These are phyloP conservation scores for Chelmon rostratus DNA, from an alignment of 2,797 vertebrate genomes.

Conservation along the genomic window DNA sequence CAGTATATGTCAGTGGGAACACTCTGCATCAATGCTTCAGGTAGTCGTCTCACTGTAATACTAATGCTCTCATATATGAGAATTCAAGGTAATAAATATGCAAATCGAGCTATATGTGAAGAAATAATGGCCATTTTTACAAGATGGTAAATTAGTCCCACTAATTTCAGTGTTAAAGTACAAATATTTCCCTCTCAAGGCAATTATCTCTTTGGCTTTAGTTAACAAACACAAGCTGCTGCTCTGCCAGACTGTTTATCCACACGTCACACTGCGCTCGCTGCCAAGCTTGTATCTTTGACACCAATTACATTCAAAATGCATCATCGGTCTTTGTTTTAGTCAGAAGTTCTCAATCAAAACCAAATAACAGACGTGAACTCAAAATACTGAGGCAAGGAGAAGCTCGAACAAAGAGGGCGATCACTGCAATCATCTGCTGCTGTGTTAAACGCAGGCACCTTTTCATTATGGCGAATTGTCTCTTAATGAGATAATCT, in stretches of 20 bases:
- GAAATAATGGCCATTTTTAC: constrained; percentile 5
- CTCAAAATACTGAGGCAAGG: constrained; percentile 18
- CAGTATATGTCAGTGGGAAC: background rate
- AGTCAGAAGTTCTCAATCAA: constrained; percentile 27
- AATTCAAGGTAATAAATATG: too few species aligned
- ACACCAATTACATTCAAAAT: constrained; percentile 49
- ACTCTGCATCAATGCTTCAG: background rate
- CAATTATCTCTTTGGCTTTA: constrained; percentile 48
- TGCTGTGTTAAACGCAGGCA: constrained; percentile 1
- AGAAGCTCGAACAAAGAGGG: constrained; percentile 19
- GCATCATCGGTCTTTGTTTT: constrained; percentile 44
- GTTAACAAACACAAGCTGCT: constrained; percentile 27
- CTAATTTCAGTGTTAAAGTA: constrained; percentile 5
- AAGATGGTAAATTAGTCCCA: constrained; percentile 1
- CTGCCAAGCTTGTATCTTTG: constrained; percentile 33
- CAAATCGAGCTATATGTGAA: background rate
- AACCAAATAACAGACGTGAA: constrained; percentile 24
- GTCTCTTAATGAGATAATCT: constrained; percentile 28
- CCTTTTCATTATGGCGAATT: constrained; percentile 15
- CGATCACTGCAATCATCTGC: constrained; percentile 38
- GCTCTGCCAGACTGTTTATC: constrained; percentile 39
- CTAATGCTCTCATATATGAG: background rate
- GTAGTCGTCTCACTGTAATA: background rate
- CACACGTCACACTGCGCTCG: constrained; percentile 16
- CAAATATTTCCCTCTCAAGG: constrained; percentile 21